Evolutionary conservation across 2,113 vertebrate species (phyloP).

Genomic region (rat (Rattus norvegicus)): GRCr8 NC_086020.1:132850001-132850500

Average conservation of each 20-base stretch:
- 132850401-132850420: background rate
- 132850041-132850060: background rate
- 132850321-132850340: background rate
- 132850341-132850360: background rate
- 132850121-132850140: background rate
- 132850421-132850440: background rate
- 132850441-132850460: background rate
- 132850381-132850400: background rate
- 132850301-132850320: background rate
- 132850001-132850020: background rate
- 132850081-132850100: background rate
- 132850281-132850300: background rate
- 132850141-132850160: background rate
- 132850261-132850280: constrained; percentile 17
- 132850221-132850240: background rate
- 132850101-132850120: background rate
- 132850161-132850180: background rate
- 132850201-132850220: background rate
- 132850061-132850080: background rate
- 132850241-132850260: background rate
- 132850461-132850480: background rate
- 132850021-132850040: background rate
- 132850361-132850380: background rate
- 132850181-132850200: background rate
- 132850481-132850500: background rate